Conservation (phyloP, 2,888 invertebrate genomes). For the Acanthosepion esculentum region DNA sequence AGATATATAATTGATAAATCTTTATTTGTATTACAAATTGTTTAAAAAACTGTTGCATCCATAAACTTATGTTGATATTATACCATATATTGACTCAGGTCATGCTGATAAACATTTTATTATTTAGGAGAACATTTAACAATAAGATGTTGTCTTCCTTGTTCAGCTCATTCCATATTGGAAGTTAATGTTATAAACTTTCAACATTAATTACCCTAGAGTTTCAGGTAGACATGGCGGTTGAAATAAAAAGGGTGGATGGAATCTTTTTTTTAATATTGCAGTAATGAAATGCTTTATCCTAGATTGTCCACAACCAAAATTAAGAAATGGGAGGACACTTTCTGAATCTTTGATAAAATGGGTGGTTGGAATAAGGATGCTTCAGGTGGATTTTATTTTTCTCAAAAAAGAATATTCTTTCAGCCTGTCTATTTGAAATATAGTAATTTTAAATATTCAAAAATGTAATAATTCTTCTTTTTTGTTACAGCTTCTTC, state of each 20-base stretch:
- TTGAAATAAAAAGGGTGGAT: neutral
- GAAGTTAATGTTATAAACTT: neutral
- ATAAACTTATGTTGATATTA: neutral
- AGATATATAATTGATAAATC: no score
- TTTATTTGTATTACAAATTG: no score
- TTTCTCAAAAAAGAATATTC: neutral
- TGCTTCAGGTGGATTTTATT: no score
- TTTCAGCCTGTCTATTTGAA: neutral
- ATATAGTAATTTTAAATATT: neutral
- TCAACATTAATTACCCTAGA: neutral
- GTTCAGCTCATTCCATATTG: neutral
- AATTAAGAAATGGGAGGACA: no score
- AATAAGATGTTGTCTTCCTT: neutral
- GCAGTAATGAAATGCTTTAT: no score
- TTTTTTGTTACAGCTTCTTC: slow-evolving; percentile 86
- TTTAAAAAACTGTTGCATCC: no score
- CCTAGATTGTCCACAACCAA: no score
- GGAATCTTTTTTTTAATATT: no score
- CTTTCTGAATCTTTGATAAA: no score
- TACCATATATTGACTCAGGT: neutral
- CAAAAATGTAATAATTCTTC: neutral
- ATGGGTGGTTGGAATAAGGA: no score
- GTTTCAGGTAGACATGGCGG: no score
- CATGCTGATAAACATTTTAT: neutral
- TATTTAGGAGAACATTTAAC: neutral